Conservation (phyloP, 2,888 invertebrate genomes). For the Mechanitis mazaeus region DNA sequence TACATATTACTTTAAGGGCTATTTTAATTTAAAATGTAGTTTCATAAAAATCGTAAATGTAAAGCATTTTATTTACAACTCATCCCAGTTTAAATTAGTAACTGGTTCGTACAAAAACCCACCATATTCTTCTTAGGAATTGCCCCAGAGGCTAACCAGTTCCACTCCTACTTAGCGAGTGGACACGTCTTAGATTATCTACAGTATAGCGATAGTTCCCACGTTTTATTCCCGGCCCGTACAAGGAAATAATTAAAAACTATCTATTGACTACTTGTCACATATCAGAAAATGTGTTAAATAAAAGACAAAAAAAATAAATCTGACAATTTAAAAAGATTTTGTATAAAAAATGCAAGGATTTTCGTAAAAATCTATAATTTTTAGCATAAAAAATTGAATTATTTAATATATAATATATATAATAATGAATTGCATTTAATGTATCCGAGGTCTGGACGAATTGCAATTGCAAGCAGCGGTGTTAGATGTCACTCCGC, state of each 20-base stretch:
- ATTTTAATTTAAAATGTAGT: too few relatives aligned
- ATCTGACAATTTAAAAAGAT: too few relatives aligned
- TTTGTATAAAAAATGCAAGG: too few relatives aligned
- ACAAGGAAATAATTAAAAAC: slow-evolving; percentile 13
- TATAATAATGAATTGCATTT: too few relatives aligned
- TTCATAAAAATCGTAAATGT: background rate
- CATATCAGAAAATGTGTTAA: too few relatives aligned
- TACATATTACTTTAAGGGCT: too few relatives aligned
- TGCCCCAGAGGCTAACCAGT: slow-evolving; percentile 10
- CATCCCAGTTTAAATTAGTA: background rate
- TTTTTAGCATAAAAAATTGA: too few relatives aligned
- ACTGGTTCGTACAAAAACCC: slow-evolving; percentile 2
- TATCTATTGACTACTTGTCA: too few relatives aligned
- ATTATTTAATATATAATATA: too few relatives aligned
- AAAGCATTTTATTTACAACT: background rate
- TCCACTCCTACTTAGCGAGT: slow-evolving; percentile 7
- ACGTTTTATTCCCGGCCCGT: slow-evolving; percentile 11
- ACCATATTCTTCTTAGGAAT: slow-evolving; percentile 10
- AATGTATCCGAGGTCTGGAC: slow-evolving; percentile 5
- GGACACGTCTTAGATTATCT: slow-evolving; percentile 12
- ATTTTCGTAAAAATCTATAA: too few relatives aligned
- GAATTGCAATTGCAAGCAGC: slow-evolving; percentile 8
- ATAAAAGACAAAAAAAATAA: too few relatives aligned
- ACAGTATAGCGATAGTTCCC: slow-evolving; percentile 8
- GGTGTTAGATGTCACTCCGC: slow-evolving; percentile 1